Evolutionary conservation across 1,140 invertebrate genomes (phyloP), one percentile per base, ranked within the genome.

Genomic region (Ostrea denselamellosa): DNA sequence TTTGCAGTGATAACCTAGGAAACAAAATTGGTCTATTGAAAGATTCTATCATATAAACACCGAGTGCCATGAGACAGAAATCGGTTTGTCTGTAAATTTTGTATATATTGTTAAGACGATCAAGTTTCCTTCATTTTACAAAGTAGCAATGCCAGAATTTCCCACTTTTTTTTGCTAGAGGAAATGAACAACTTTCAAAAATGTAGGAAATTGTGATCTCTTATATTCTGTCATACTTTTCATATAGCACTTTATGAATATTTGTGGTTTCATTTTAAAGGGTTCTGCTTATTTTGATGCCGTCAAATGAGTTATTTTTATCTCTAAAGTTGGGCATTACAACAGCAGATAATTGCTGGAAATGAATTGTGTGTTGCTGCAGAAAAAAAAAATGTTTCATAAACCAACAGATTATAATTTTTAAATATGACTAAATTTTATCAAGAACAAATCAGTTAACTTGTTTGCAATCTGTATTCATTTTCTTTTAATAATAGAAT

Each of bases 101-200:
- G 68, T 77, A 77, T 77, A 77, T 77, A 77, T 77, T 77, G 68
- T 77, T 8, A 12, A 34, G 3, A 25, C 14, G 68, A 77, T 77
- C 68, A 77, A 77, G 68, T 77, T 77, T 77, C 68, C 68, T 77
- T 77, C 68, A 77, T 77, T 77, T 77, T 77, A 34, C 68, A 28
- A 77, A 77, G 68, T 77, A 77, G 68, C 9, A 34, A 28, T 34
- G 68, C 68, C 25, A 77, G 68, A 77, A 5, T 62, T 62, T 77
- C 14, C 22, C 65, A 68, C 8, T 28, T 77, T 12, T 68, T 77
- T 77, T 77, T 17, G 56, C 56, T 62, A 62, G 56, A n/a, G 56
- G 56, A 62, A 62, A 62, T 62, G 17, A n/a, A 62, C 56, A 62
- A 62, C 56, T 62, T 62, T 62, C 56, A 62, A n/a, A 62, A 62